phyloP scores from a whole-genome alignment of 1,140 invertebrate genomes.

The Drosophila lacertosa region DNA sequence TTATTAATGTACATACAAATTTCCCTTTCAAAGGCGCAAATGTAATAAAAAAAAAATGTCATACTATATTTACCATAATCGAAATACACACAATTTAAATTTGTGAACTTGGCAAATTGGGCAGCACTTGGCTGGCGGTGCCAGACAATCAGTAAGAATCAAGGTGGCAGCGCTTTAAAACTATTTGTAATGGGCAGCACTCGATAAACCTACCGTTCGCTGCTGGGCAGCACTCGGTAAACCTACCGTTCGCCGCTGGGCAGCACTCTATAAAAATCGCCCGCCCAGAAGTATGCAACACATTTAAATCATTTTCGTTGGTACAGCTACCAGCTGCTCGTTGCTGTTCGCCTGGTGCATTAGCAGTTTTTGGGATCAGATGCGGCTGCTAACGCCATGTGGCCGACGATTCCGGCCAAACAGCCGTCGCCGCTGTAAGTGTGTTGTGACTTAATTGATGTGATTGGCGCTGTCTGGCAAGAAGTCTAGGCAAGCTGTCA shows the following conservation, averaged over 20 bases:
- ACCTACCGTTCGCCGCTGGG: neutral
- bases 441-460: conserved; percentile 4
- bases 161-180: neutral
- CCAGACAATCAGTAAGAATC: too few relatives aligned
- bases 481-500: neutral
- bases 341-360: conserved; percentile 27
- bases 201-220: neutral
- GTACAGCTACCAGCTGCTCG: conserved; percentile 17
- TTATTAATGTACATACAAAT: neutral
- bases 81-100: neutral
- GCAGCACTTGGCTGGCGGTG: neutral
- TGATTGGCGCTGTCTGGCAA: neutral
- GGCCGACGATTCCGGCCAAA: too few relatives aligned
- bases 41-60: neutral
- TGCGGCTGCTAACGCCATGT: conserved; percentile 7
- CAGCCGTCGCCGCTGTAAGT: neutral
- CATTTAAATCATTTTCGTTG: neutral
- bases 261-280: conserved; percentile 11
- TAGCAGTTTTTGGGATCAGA: conserved; percentile 23
- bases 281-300: conserved; percentile 27
- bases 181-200: neutral
- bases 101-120: neutral
- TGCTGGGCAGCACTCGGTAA: conserved; percentile 2
- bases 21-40: conserved; percentile 14
- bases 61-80: neutral